Evolutionary conservation across 2,113 vertebrate species (phyloP).

Genomic region (Mus pahari): DNA sequence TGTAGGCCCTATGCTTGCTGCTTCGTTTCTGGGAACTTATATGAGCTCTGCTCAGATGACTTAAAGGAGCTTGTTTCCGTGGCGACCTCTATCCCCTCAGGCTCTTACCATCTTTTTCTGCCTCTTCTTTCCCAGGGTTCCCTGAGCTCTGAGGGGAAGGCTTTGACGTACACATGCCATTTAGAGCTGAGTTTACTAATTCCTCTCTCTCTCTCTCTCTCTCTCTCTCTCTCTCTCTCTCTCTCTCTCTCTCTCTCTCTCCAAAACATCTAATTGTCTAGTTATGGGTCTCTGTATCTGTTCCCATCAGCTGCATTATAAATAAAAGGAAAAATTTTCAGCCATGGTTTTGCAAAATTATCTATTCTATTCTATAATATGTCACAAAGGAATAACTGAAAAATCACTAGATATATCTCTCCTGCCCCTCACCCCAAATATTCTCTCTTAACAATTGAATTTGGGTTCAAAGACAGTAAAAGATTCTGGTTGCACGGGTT

Average conservation of each 20-base stretch:
- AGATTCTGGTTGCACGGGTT: background rate
- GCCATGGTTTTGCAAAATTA: background rate
- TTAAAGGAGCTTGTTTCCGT: background rate
- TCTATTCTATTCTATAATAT: background rate
- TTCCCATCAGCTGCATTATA: background rate
- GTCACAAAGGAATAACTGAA: background rate
- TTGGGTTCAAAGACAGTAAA: background rate
- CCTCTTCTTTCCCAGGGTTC: background rate
- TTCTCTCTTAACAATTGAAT: background rate
- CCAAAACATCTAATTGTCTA: background rate
- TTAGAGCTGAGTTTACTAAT: background rate
- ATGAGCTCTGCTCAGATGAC: background rate
- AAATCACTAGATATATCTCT: background rate
- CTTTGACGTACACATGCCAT: background rate
- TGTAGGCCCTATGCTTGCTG: background rate
- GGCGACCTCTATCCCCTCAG: background rate
- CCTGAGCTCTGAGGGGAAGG: background rate
- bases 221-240: no score
- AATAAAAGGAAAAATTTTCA: constrained; percentile 4
- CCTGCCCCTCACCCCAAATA: background rate
- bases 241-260: background rate
- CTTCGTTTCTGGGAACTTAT: background rate
- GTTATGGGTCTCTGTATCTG: background rate
- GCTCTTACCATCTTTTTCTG: background rate
- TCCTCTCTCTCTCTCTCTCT: background rate